phyloP scores from a whole-genome alignment of 2,888 invertebrate genomes.

The Villa cingulata region DNA sequence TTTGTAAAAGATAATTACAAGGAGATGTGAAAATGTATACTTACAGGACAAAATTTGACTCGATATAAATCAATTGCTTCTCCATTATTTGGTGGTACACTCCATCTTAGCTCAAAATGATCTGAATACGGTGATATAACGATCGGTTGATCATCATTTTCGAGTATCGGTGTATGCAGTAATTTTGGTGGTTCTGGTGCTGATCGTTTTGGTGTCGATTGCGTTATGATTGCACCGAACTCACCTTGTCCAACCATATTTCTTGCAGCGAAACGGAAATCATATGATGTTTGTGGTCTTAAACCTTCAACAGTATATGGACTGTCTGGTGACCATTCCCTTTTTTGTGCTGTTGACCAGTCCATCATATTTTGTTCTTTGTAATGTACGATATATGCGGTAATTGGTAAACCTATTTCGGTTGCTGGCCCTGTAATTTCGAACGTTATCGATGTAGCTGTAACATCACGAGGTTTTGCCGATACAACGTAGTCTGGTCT shows the following conservation, averaged over 20 bases:
- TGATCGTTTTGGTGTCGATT: conserved; percentile 63
- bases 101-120: conserved; percentile 72
- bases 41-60: conserved; percentile 68
- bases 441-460: conserved; percentile 76
- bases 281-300: conserved; percentile 60
- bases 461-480: conserved; percentile 53
- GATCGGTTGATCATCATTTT: conserved; percentile 37
- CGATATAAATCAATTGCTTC: conserved; percentile 74
- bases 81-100: conserved; percentile 76
- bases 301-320: conserved; percentile 70
- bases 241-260: conserved; percentile 71
- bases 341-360: conserved; percentile 56
- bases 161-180: conserved; percentile 37
- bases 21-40: no score
- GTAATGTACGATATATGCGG: conserved; percentile 61
- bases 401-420: conserved; percentile 61
- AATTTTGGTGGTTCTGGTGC: conserved; percentile 61
- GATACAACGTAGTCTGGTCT: conserved; percentile 52
- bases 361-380: conserved; percentile 50
- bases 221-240: conserved; percentile 51
- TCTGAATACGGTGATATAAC: conserved; percentile 54
- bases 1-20: no score
- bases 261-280: conserved; percentile 68
- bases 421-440: conserved; percentile 60
- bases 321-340: conserved; percentile 68